These are phyloP conservation scores for Salvator merianae DNA, from an alignment of 2,113 vertebrate species.

Conservation along the genomic window DNA sequence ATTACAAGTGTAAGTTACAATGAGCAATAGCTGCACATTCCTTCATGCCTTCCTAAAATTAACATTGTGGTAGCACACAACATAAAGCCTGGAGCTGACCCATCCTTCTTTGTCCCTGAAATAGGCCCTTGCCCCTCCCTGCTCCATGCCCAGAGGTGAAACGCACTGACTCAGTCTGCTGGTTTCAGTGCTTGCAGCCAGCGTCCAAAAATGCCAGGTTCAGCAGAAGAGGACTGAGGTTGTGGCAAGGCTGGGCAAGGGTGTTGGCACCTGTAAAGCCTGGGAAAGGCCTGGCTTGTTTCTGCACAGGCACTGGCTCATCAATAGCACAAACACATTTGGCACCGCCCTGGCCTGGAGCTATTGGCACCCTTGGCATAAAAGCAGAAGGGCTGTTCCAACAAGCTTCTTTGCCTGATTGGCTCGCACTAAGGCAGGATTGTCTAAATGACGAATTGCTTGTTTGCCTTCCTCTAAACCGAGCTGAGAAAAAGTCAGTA, in stretches of 20 bases:
- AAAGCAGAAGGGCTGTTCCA: background rate
- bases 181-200: constrained; percentile 65
- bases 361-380: background rate
- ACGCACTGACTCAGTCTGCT: constrained; percentile 64
- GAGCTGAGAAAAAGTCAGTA: background rate
- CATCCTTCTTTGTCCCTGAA: background rate
- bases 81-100: background rate
- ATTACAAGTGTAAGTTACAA: background rate
- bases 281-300: background rate
- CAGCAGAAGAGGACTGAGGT: constrained; percentile 26
- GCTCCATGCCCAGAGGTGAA: constrained; percentile 41
- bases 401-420: background rate
- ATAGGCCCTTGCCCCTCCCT: constrained; percentile 3
- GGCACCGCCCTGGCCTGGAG: constrained; percentile 8
- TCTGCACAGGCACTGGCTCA: background rate
- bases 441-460: background rate
- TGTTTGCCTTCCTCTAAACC: background rate
- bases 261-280: background rate
- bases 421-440: background rate
- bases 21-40: background rate
- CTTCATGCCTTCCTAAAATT: background rate
- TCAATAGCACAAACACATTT: background rate
- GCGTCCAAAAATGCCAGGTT: constrained; percentile 27
- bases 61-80: background rate
- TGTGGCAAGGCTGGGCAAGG: background rate